Base-by-base conservation (phyloP, 1,140 invertebrate species). In the Wasmannia auropunctata region DNA sequence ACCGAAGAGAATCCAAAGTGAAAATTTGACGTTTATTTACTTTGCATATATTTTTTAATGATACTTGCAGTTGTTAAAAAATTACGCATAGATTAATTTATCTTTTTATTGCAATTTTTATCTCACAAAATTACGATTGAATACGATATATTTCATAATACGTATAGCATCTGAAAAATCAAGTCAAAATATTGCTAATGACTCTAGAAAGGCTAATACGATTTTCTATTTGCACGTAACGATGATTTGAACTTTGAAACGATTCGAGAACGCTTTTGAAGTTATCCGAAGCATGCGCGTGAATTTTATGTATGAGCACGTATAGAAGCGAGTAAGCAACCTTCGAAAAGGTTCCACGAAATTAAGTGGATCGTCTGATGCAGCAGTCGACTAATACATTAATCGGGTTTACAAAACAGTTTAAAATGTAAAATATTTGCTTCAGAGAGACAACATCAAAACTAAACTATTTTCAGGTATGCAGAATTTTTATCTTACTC, bases 251-350 rank as follows among this genome's bases (percentile, higher is more conserved):
- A 46, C 28, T 63, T 63, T 22, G 75, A 63, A 65, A 49, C 14
- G 25, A 34, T 34, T 25, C 40, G 11, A 22, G 54, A n/a, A 37
- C 14, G 76, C 43, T 67, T 79, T 79, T 79, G 31, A 79, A 67
- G 60, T 79, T 67, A 49, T 37, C 2, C 62, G 31, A 79, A 79
- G 43, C 60, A 31, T 51, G 14, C 28, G 28, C 58, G 43, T 51
- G 43, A 79, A 79, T 79, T 67, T 77, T 79, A 79, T 79, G 76
- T 67, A 79, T 37, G 76, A 79, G 43, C 62, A 63, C 31, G 43
- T 51, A 51, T 28, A 79, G 16, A 40, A 37, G 31, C 11, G 8
- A 10, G 4, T 49, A 63, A 51, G 19, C 43, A 46, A 34, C n/a
- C n/a, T 43, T 67, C 31, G n/a, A 79, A 37, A 67, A 67, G 76